phyloP scores from a whole-genome alignment of 2,113 vertebrate genomes.

The Siphamia tubifer region DNA sequence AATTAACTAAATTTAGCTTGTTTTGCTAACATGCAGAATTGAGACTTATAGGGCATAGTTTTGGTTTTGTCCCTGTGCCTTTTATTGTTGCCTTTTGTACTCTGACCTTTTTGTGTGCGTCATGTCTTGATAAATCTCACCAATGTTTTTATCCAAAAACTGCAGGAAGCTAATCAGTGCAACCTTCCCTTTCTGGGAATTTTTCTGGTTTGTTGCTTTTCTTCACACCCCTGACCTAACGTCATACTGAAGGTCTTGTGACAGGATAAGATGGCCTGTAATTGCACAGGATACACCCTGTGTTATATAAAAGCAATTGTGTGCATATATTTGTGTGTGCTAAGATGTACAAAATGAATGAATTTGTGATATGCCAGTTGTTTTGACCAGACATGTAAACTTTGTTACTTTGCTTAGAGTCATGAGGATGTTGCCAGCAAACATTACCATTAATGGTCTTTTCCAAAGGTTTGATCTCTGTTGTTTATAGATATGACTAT shows the following conservation, averaged over 20 bases:
- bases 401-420: not conserved
- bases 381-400: slow-evolving; percentile 5
- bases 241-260: not conserved
- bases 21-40: not conserved
- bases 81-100: too few species aligned
- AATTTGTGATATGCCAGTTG: not conserved
- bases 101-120: too few species aligned
- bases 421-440: not conserved
- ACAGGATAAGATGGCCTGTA: not conserved
- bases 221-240: not conserved
- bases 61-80: too few species aligned
- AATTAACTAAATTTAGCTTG: not conserved
- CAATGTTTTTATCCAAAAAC: not conserved
- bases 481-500: not conserved
- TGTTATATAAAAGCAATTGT: not conserved
- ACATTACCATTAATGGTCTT: slow-evolving; percentile 30
- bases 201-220: not conserved
- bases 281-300: not conserved
- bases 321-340: not conserved
- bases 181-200: slow-evolving; percentile 17
- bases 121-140: slow-evolving; percentile 1
- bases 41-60: not conserved
- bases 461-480: not conserved
- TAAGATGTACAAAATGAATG: not conserved
- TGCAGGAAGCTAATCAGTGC: slow-evolving; percentile 22